Conservation (phyloP, 2,888 invertebrate species). For the Thecophora atra region DNA sequence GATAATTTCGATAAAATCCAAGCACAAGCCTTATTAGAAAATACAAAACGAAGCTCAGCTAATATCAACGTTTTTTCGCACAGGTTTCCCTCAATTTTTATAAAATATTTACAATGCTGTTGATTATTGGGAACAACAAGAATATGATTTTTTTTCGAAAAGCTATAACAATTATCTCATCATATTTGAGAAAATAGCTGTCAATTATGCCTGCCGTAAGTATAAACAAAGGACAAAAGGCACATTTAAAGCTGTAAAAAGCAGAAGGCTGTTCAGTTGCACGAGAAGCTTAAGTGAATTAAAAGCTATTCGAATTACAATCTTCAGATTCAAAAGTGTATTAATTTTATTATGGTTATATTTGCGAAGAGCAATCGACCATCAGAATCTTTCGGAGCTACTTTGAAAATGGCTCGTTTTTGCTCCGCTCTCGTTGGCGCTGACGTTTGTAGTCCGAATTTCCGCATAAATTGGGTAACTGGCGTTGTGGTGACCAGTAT, state of each 20-base stretch:
- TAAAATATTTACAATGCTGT: too few species aligned
- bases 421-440: slow-evolving; percentile 36
- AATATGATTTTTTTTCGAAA: too few species aligned
- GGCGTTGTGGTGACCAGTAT: slow-evolving; percentile 25
- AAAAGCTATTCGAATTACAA: too few species aligned
- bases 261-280: background rate
- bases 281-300: background rate
- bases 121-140: too few species aligned
- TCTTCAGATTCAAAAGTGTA: background rate
- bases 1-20: too few species aligned
- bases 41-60: too few species aligned
- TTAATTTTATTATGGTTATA: background rate
- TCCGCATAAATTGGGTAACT: slow-evolving; percentile 35
- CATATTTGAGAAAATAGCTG: background rate
- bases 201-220: background rate
- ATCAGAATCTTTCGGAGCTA: slow-evolving; percentile 29
- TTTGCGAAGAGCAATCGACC: slow-evolving; percentile 13
- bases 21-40: too few species aligned
- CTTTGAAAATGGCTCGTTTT: slow-evolving; percentile 23
- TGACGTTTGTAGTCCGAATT: slow-evolving; percentile 35
- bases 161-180: background rate
- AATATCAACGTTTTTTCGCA: too few species aligned
- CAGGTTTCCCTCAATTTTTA: too few species aligned
- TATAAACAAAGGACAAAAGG: background rate
- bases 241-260: background rate